Evolutionary conservation across 2,797 vertebrate species (phyloP).

Genomic region (Eidolon dupreanum): DNA sequence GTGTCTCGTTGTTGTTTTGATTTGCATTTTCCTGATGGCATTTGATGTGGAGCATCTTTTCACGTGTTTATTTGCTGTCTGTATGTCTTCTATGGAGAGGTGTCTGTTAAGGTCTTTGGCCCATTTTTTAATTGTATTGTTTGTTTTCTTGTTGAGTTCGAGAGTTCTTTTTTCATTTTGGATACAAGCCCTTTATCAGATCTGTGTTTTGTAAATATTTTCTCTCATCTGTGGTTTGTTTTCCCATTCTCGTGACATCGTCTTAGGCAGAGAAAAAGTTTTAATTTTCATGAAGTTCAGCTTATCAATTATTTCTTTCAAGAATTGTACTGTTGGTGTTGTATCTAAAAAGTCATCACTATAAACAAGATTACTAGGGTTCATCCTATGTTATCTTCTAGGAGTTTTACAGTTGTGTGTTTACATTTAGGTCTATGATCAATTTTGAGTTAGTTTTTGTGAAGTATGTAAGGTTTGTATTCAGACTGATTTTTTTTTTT

Average conservation of each 20-base stretch:
- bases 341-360: not conserved
- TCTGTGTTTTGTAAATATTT: not conserved
- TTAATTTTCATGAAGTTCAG: not conserved
- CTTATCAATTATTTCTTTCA: not conserved
- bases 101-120: not conserved
- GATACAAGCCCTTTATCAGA: not conserved
- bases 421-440: not conserved
- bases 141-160: not conserved
- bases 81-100: not conserved
- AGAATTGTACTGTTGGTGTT: not conserved
- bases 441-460: not conserved
- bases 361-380: not conserved
- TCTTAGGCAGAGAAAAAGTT: not conserved
- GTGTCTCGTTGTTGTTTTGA: not conserved
- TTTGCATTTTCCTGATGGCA: no score
- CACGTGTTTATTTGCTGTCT: not conserved
- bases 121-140: not conserved
- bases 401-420: not conserved
- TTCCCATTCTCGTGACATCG: not conserved
- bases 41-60: not conserved
- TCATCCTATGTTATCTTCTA: not conserved
- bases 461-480: not conserved
- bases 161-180: not conserved
- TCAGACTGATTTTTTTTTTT: not conserved
- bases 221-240: not conserved